Percentiles rank a stretch among this genome's conserved stretches.
These are phyloP conservation scores for Cheirogaleus medius DNA, from an alignment of 2,113 vertebrate species.

Conservation along the genomic window DNA sequence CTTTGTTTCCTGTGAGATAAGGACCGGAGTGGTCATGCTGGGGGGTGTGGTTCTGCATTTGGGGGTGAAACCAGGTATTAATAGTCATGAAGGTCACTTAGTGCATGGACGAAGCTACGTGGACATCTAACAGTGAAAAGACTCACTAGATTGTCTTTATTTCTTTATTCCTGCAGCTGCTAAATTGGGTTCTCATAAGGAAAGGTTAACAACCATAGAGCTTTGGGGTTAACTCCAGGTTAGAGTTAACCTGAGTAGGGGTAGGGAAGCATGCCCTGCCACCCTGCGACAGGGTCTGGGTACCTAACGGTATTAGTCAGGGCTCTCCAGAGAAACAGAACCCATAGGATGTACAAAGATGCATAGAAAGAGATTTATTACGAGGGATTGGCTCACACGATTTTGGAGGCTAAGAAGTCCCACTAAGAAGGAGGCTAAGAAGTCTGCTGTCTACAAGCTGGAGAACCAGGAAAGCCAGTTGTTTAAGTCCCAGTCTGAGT, in stretches of 20 bases:
- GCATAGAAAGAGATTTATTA: background rate
- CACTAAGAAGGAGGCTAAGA: background rate
- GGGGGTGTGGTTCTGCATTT: background rate
- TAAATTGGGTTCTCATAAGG: accelerated
- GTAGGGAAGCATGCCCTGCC: accelerated
- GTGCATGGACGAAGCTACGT: accelerated
- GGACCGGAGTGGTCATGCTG: background rate
- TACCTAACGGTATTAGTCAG: too few species aligned
- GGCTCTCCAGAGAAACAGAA: background rate
- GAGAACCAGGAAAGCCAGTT: background rate
- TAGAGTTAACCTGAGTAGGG: too few species aligned
- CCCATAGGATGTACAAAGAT: background rate
- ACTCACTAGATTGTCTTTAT: background rate
- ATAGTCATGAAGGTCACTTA: too few species aligned
- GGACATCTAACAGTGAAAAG: background rate
- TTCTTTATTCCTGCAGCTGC: background rate
- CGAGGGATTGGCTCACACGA: too few species aligned
- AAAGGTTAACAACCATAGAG: background rate
- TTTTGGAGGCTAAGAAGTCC: background rate
- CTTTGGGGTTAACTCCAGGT: background rate
- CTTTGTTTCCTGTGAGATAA: background rate
- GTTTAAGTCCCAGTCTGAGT: background rate
- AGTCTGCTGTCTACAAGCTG: background rate
- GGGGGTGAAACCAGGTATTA: background rate
- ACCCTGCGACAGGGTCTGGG: accelerated